Base-by-base conservation (phyloP, 2,888 invertebrate species). In the Formica aserva region DNA sequence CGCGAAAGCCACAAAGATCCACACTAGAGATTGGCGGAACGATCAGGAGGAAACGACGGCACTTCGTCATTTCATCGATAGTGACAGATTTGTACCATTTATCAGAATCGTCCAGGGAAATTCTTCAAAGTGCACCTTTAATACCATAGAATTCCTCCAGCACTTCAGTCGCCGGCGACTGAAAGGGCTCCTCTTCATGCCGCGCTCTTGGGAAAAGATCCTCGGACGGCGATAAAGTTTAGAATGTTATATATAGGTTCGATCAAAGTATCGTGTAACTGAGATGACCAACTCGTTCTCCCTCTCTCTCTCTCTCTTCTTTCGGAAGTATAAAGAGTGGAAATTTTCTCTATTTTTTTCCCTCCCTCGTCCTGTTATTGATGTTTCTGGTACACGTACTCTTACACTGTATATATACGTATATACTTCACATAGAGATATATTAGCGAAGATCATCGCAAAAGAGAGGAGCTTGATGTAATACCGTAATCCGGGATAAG, bases 211-310 rank as follows among this genome's bases (percentile, higher is more conserved):
- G 74, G 60, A 62, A 32, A 74, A 45, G 45, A 62, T 72, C 75
- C 35, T 60, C 35, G 78, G 78, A 72, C 60, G 22, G 18, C 26
- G 74, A 80, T 80, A 62, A 80, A 80, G 74, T 80, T 72, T 72
- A 69, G 82, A 82, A 78, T 86, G 69, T 82, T 77, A 86, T 82
- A 78, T 84, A 84, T 26, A 71, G 77, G 57, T 77, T 84, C 86
- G 82, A 82, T 77, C 77, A 55, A 84, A 78, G 69, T 81, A 72
- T 81, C 65, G 26, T 22, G 60, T 29, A 38, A 45, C 52, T 55
- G 26, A 11, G 32, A 71, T 29, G 41, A 26, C n/a, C 35, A 26
- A 66, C 41, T 77, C 22, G 41, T 65, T 55, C 15, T 63, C n/a
- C 11, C 18, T n/a, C 32, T 1, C 35, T 9, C 29, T 66, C 11